These are phyloP conservation scores for Lonchura striata DNA, from an alignment of 2,113 vertebrate genomes.

Conservation along the genomic window DNA sequence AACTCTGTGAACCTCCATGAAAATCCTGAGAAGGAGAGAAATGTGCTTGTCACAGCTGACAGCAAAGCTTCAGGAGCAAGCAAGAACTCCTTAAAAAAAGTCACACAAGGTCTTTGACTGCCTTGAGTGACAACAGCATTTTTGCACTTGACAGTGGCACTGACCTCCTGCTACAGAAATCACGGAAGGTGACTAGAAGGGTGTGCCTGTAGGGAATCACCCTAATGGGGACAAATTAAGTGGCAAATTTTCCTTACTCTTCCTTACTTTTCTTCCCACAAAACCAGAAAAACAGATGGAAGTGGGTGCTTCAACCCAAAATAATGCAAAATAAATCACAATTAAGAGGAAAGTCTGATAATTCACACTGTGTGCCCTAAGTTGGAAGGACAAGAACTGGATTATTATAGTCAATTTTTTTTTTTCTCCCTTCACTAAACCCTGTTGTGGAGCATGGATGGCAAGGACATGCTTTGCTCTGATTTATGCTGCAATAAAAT, in stretches of 20 bases:
- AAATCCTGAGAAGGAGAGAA: too few species aligned
- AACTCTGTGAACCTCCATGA: too few species aligned
- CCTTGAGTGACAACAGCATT: neutral
- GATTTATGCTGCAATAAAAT: neutral
- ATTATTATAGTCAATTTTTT: neutral
- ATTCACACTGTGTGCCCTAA: fast-evolving
- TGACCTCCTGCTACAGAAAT: neutral
- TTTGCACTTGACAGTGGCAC: neutral
- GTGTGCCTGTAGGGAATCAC: neutral
- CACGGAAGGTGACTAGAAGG: neutral
- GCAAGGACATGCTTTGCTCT: neutral
- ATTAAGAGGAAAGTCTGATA: neutral
- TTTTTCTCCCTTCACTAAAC: neutral
- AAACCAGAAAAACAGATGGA: neutral
- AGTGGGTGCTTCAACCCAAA: neutral
- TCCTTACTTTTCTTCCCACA: neutral
- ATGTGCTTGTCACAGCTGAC: too few species aligned
- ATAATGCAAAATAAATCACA: neutral
- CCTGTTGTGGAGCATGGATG: neutral
- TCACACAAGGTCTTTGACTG: neutral
- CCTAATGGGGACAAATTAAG: neutral
- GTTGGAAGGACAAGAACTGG: neutral
- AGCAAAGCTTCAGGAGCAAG: neutral
- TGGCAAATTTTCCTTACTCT: neutral
- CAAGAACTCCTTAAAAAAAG: neutral